These are phyloP conservation scores for Entomobrya proxima DNA, from an alignment of 2,888 invertebrate species.

Conservation along the genomic window DNA sequence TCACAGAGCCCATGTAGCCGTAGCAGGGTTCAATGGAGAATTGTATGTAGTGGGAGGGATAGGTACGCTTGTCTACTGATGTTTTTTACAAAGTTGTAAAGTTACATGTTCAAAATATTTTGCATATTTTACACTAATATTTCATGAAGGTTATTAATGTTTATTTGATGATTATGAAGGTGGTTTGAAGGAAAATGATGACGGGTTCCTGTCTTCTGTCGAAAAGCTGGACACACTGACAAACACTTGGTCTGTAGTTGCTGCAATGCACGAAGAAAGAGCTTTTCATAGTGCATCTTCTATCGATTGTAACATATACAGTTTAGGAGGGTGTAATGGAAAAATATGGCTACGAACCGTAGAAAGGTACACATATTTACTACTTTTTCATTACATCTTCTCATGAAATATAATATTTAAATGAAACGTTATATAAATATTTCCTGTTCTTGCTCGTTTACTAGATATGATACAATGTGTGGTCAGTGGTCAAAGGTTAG, in stretches of 20 bases:
- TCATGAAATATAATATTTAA: background rate
- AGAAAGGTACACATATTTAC: conserved; percentile 74
- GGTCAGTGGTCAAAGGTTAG: conserved; percentile 76
- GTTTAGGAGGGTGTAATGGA: conserved; percentile 76
- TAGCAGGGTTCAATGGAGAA: conserved; percentile 76
- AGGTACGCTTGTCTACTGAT: conserved; percentile 63
- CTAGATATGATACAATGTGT: conserved; percentile 76
- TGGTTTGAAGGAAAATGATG: conserved; percentile 72
- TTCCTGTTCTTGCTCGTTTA: background rate
- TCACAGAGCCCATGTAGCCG: conserved; percentile 76
- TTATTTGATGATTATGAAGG: conserved; percentile 64
- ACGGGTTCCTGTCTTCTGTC: conserved; percentile 74
- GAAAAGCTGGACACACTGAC: conserved; percentile 76
- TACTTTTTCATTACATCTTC: background rate
- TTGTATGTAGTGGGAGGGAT: conserved; percentile 76
- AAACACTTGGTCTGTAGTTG: conserved; percentile 76
- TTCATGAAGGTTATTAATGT: background rate
- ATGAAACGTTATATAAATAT: background rate
- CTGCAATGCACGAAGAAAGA: conserved; percentile 76
- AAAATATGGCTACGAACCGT: conserved; percentile 76
- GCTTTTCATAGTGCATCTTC: conserved; percentile 76
- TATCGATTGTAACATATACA: conserved; percentile 76
- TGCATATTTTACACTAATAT: background rate
- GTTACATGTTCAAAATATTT: background rate
- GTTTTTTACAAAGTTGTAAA: background rate